These are phyloP conservation scores for Scopus umbretta DNA, from an alignment of 2,113 vertebrate species.

Conservation along the genomic window DNA sequence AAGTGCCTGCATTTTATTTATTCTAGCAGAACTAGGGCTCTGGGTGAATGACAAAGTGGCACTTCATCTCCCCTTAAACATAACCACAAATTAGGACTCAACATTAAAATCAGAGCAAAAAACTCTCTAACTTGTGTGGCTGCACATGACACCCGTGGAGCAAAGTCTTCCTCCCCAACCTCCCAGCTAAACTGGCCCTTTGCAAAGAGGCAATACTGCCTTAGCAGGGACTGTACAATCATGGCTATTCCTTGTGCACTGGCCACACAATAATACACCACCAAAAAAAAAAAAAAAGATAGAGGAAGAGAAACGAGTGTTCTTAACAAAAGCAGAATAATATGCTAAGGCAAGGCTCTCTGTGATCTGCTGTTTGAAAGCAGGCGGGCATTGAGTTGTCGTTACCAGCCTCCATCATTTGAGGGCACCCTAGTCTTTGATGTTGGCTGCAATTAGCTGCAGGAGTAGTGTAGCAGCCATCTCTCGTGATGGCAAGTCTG, in stretches of 20 bases:
- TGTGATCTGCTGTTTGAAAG: slow-evolving; percentile 6
- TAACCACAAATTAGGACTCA: neutral
- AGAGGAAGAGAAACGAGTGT: neutral
- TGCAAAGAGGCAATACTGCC: neutral
- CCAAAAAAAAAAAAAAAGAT: neutral
- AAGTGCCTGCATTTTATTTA: neutral
- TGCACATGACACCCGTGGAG: neutral
- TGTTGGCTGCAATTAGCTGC: slow-evolving; percentile 44
- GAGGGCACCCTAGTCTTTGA: slow-evolving; percentile 64
- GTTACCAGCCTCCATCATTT: slow-evolving; percentile 64
- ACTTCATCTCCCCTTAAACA: neutral
- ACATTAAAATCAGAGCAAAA: neutral
- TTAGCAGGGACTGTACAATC: neutral
- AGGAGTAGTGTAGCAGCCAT: slow-evolving; percentile 14
- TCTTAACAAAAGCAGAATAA: slow-evolving; percentile 15
- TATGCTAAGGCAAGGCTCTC: neutral
- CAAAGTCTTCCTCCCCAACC: neutral
- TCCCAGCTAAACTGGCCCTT: neutral
- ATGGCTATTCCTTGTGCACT: neutral
- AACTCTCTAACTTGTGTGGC: neutral
- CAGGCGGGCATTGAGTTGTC: slow-evolving; percentile 13
- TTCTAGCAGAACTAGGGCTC: neutral
- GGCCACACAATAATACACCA: neutral
- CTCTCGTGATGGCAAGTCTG: slow-evolving; percentile 20
- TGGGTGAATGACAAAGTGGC: neutral